Evolutionary conservation across 2,888 invertebrate genomes (phyloP), one percentile per base, ranked within the genome.

Genomic region (Andrena praecox): DNA sequence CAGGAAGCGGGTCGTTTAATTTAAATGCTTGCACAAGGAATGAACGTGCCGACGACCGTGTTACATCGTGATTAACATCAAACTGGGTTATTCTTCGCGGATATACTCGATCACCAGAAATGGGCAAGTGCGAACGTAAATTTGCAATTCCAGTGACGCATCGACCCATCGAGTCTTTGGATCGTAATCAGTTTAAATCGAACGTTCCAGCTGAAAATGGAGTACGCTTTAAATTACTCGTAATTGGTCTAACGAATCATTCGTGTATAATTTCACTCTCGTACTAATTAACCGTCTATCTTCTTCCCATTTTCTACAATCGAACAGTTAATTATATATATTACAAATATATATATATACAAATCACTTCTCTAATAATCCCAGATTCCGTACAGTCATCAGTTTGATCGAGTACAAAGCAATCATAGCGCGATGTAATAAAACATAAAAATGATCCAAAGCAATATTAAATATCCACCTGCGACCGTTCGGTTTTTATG

Each of bases 1-100:
- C 68, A 56, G 79, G 68, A 78, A 78, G 52, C 56, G 52, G 63
- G 56, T 78, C 66, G 67, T 77, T 78, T 78, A 77, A 78, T 78
- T 63, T 42, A 63, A 78, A 69, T 63, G 79, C 68, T 68, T 68
- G 68, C 79, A 27, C 79, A 78, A 52, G 56, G 48, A 63, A 78
- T 62, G 54, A 68, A 77, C 78, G 54, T 48, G 79, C 33, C 67
- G 78, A 68, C 67, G 67, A 48, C 29, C 52, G 52, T 63, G 62
- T 78, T 78, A 63, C 54, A 63, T 77, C 54, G 54, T 63, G 78
- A 78, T 78, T 63, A 68, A 68, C 24, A 35, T 60, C 42, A n/a
- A 76, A 66, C 66, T 20, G 20, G 20, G 59, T 16, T 50, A 59
- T 52, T 77, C 62, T 77, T 77, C 67, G 54, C 24, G 48, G 35